Evolutionary conservation across 2,888 invertebrate species (phyloP).

Genomic region (Pristionchus japonicus): DNA sequence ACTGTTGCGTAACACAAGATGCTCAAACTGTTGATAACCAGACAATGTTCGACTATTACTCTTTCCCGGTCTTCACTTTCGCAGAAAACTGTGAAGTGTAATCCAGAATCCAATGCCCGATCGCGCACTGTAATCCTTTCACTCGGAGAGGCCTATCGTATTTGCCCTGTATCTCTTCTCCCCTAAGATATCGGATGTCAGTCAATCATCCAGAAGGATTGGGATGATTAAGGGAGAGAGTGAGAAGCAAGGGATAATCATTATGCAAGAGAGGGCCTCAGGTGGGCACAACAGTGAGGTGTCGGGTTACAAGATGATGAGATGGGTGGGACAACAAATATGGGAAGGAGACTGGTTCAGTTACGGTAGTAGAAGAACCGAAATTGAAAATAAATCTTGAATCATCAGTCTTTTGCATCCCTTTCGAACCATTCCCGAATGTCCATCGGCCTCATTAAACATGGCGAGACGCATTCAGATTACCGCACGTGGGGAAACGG

Average conservation of each 20-base stretch:
- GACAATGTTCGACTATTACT: neutral
- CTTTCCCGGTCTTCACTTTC: too few relatives aligned
- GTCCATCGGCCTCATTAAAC: neutral
- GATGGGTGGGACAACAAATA: neutral
- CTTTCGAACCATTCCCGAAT: too few relatives aligned
- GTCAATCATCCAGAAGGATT: neutral
- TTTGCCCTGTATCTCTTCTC: neutral
- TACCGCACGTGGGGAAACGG: neutral
- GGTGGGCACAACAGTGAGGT: neutral
- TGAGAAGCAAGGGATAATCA: constrained; percentile 8
- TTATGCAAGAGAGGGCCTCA: neutral
- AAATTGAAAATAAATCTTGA: too few relatives aligned
- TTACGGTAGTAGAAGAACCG: too few relatives aligned
- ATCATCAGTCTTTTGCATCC: too few relatives aligned
- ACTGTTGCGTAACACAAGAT: too few relatives aligned
- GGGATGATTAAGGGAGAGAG: neutral
- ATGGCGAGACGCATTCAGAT: neutral
- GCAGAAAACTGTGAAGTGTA: too few relatives aligned
- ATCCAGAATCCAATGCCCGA: too few relatives aligned
- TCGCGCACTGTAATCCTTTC: neutral
- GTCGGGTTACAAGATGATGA: neutral
- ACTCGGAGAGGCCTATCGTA: neutral
- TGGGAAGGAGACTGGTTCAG: too few relatives aligned
- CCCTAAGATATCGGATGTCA: neutral
- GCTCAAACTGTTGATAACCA: neutral